Evolutionary conservation across 2,888 invertebrate genomes (phyloP).

Genomic region (Dendrolimus houi): DNA sequence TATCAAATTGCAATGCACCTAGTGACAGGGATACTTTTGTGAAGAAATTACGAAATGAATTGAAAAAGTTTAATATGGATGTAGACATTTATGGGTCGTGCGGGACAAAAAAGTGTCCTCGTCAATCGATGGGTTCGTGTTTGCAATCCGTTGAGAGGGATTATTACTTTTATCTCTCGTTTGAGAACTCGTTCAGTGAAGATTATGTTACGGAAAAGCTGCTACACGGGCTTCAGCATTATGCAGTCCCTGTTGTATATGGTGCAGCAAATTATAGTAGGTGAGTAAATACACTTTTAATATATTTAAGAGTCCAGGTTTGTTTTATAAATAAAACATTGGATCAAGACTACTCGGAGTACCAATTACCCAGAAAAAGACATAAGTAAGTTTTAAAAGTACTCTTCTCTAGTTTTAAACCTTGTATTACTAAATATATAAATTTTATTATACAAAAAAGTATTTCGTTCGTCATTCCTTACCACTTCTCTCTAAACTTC

Average conservation of each 20-base stretch:
- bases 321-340: too few species aligned
- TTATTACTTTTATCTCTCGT: slow-evolving; percentile 49
- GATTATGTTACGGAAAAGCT: slow-evolving; percentile 57
- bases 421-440: too few species aligned
- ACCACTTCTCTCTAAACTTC: too few species aligned
- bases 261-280: slow-evolving; percentile 53
- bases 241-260: slow-evolving; percentile 45
- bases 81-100: slow-evolving; percentile 41
- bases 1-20: slow-evolving; percentile 33
- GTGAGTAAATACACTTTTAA: slow-evolving; percentile 16
- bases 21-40: slow-evolving; percentile 27
- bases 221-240: slow-evolving; percentile 32
- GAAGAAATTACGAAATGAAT: slow-evolving; percentile 18
- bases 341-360: too few species aligned
- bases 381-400: too few species aligned
- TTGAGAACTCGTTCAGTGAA: slow-evolving; percentile 44
- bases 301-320: too few species aligned
- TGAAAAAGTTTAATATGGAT: slow-evolving; percentile 22
- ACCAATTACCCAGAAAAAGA: too few species aligned
- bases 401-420: too few species aligned
- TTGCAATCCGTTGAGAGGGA: slow-evolving; percentile 25
- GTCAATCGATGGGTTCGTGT: slow-evolving; percentile 22
- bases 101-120: slow-evolving; percentile 27
- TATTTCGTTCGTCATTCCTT: too few species aligned
- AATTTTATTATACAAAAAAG: too few species aligned